Base-by-base conservation (phyloP, 1,140 invertebrate species). In the Magallana gigas region DNA sequence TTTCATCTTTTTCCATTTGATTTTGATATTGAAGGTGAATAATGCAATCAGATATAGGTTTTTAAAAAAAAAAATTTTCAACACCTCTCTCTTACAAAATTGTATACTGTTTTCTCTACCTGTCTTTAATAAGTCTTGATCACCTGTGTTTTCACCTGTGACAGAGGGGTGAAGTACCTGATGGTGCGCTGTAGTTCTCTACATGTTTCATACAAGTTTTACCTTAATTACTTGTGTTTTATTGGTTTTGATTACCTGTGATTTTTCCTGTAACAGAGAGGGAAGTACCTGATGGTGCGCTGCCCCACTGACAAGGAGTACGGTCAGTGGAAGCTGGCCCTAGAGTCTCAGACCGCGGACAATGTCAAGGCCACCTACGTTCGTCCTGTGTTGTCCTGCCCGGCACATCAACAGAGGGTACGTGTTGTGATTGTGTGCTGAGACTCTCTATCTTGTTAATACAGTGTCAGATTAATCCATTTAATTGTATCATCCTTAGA, bases 281-380 rank as follows among this genome's bases (percentile, higher is more conserved):
- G 96, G 23, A 94, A 95, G 87, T 96, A 96, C 91, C 91, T 96
- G 84, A 95, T 96, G 88, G 94, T 96, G 71, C 92, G 95, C 86
- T 95, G 95, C 88, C 92, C 93, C 6, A 94, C 95, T 56, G 92
- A 94, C 9, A 92, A 93, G 62, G 95, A 96, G 91, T 94, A 95
- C 84, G 95, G 95, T 60, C 92, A 95, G 88, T 96, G 96, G 96
- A 92, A 94, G 81, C 88, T 94, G 85, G 95, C 96, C 0, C 92
- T 96, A 14, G 93, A 95, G 83, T 95, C 95, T 11, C 96, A 96
- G 91, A 95, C 95, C 8, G 94, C 92, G 6, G 95, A 96, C 85
- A 95, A 95, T 91, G 95, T 95, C 16, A 92, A 94, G 68, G 94
- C 95, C 89, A 95, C 95, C 6, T 96, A 96, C 90, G 94, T 96